These are phyloP conservation scores for Drosophila kepulauana DNA, from an alignment of 1,140 invertebrate genomes.

Conservation along the genomic window DNA sequence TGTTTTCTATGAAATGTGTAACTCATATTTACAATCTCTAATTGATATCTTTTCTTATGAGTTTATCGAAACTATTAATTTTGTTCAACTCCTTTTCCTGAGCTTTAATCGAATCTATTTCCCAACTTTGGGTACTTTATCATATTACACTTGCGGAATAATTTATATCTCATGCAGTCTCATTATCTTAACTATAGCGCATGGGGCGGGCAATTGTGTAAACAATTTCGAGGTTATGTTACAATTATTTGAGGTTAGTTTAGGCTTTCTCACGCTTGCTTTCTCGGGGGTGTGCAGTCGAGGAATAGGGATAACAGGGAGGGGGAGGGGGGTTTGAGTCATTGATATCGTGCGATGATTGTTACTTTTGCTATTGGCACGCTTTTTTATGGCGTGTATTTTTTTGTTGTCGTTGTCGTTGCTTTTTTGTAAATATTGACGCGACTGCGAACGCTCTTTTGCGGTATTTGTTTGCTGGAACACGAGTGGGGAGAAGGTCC, in stretches of 20 bases:
- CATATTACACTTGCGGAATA: too few relatives aligned
- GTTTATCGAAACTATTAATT: too few relatives aligned
- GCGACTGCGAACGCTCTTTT: conserved; percentile 37
- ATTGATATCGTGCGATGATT: conserved; percentile 50
- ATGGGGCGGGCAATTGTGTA: conserved; percentile 7
- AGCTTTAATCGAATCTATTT: too few relatives aligned
- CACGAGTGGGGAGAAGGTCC: neutral
- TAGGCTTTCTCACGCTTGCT: conserved; percentile 48
- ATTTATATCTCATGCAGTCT: neutral
- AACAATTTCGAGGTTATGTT: conserved; percentile 11
- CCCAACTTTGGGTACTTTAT: too few relatives aligned
- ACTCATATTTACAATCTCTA: too few relatives aligned
- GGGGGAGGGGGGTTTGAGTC: conserved; percentile 14
- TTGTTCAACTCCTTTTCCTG: too few relatives aligned
- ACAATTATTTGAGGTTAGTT: neutral
- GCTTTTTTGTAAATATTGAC: conserved; percentile 46
- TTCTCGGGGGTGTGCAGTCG: neutral
- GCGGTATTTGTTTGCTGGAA: neutral
- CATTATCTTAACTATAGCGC: neutral
- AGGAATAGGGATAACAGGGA: neutral
- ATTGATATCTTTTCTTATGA: too few relatives aligned
- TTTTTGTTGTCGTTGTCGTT: conserved; percentile 15
- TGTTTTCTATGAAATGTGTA: too few relatives aligned
- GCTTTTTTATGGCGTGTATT: conserved; percentile 29
- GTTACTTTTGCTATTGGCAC: conserved; percentile 40